A percentile compares a stretch with the other conserved stretches of the same genome.
phyloP scores from a whole-genome alignment of 2,797 vertebrate genomes.

The Crax fasciolata region DNA sequence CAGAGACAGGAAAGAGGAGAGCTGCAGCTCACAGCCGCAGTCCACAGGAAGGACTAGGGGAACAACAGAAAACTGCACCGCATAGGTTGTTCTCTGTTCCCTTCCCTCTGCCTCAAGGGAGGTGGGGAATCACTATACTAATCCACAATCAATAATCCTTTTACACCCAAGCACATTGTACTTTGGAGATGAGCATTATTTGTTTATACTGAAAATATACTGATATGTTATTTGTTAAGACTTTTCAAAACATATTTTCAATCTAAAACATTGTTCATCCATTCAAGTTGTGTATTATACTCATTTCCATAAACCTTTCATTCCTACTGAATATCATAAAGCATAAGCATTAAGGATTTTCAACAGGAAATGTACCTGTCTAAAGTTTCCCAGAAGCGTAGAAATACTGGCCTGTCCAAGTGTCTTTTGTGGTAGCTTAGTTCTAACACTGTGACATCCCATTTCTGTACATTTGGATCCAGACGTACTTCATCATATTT shows the following conservation, averaged over 20 bases:
- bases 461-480: conserved; percentile 97
- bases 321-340: background rate
- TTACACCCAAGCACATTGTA: background rate
- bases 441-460: conserved; percentile 97
- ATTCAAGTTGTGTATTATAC: background rate
- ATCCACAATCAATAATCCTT: background rate
- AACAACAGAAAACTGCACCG: background rate
- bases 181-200: background rate
- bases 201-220: background rate
- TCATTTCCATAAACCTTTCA: background rate
- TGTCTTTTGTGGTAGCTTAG: conserved; percentile 97
- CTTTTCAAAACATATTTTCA: background rate
- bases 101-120: background rate
- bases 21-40: background rate
- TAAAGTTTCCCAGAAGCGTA: conserved; percentile 98
- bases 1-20: background rate
- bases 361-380: conserved; percentile 88
- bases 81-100: background rate
- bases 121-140: background rate
- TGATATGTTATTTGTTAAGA: background rate
- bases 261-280: background rate
- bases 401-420: conserved; percentile 95
- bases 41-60: background rate
- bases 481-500: conserved; percentile 97
- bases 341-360: background rate